Percentiles rank a stretch among this genome's conserved stretches.
phyloP scores from a whole-genome alignment of 1,140 invertebrate species.

The Drosophila persimilis region DNA sequence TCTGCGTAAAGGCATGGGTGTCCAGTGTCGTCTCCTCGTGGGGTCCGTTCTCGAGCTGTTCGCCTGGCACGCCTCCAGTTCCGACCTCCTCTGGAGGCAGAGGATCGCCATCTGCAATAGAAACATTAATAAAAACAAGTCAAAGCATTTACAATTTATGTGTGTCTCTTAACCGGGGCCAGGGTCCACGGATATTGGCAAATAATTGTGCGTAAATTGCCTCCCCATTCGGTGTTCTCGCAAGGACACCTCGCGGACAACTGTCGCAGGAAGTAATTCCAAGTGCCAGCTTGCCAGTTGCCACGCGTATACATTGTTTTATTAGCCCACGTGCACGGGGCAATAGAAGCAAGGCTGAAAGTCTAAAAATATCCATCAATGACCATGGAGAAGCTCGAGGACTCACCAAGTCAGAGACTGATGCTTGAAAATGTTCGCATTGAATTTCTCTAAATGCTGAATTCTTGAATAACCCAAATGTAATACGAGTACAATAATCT shows the following conservation, averaged over 20 bases:
- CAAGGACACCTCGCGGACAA: constrained; percentile 31
- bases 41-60: constrained; percentile 46
- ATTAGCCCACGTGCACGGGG: constrained; percentile 20
- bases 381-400: constrained; percentile 37
- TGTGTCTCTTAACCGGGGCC: constrained; percentile 19
- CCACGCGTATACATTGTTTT: constrained; percentile 44
- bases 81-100: constrained; percentile 59
- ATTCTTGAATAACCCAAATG: too few species aligned
- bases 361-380: constrained; percentile 55
- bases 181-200: constrained; percentile 9
- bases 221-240: constrained; percentile 46
- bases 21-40: constrained; percentile 47
- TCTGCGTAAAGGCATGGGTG: constrained; percentile 65
- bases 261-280: constrained; percentile 22
- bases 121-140: not conserved
- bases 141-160: not conserved
- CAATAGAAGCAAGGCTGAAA: constrained; percentile 18
- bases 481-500: too few species aligned
- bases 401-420: constrained; percentile 7
- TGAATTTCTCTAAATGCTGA: too few species aligned
- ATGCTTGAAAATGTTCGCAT: too few species aligned
- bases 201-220: constrained; percentile 53
- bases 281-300: constrained; percentile 14
- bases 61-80: constrained; percentile 2
- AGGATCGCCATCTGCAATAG: constrained; percentile 62